These are phyloP conservation scores for Xestia c-nigrum DNA, from an alignment of 2,888 invertebrate species.

Conservation along the genomic window DNA sequence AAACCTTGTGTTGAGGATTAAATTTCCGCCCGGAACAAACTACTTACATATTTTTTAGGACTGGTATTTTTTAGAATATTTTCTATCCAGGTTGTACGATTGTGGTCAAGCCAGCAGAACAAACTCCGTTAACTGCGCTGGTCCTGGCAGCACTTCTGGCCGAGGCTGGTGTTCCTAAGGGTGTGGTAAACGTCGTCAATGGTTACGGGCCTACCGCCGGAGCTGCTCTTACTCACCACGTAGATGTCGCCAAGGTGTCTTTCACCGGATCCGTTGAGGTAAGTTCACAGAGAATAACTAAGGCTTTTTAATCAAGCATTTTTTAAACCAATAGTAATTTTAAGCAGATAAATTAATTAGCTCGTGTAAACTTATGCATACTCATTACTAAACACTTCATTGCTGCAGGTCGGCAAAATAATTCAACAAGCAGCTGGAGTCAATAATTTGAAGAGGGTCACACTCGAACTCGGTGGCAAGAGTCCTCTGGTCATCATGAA, in stretches of 20 bases:
- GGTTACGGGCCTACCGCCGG: constrained; percentile 95
- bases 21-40: background rate
- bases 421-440: constrained; percentile 93
- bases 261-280: constrained; percentile 90
- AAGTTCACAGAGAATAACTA: constrained; percentile 79
- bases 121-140: constrained; percentile 97
- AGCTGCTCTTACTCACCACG: constrained; percentile 93
- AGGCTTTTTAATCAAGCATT: background rate
- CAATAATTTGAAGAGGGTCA: constrained; percentile 94
- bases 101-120: constrained; percentile 98
- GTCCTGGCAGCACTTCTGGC: constrained; percentile 94
- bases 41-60: background rate
- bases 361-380: background rate
- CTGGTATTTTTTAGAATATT: background rate
- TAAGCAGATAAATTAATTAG: background rate
- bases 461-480: constrained; percentile 97
- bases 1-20: background rate
- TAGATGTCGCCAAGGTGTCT: constrained; percentile 95
- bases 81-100: constrained; percentile 92
- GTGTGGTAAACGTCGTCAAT: constrained; percentile 97
- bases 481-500: constrained; percentile 95
- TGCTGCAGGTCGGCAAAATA: constrained; percentile 87
- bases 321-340: background rate
- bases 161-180: constrained; percentile 97
- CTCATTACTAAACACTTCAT: background rate